Evolutionary conservation across 2,888 invertebrate genomes (phyloP).

Genomic region (Tipula confusa): DNA sequence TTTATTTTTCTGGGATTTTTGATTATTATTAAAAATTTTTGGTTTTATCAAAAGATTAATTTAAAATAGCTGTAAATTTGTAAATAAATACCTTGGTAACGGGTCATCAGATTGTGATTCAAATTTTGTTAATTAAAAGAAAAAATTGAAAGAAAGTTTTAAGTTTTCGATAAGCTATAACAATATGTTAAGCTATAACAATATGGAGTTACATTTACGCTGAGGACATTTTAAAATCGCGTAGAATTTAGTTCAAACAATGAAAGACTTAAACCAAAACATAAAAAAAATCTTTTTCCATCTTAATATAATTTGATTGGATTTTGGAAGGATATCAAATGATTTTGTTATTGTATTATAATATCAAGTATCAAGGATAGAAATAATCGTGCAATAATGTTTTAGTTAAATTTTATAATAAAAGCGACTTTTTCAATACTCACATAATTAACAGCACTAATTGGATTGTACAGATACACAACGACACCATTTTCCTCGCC

Average conservation of each 20-base stretch:
- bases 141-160: not conserved
- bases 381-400: constrained; percentile 29
- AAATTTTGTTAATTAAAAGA: not conserved
- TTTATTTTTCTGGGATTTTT: not conserved
- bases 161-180: too few species aligned
- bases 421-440: constrained; percentile 51
- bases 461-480: constrained; percentile 78
- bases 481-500: constrained; percentile 81
- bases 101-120: not conserved
- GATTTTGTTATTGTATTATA: not conserved
- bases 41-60: not conserved
- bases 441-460: constrained; percentile 84
- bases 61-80: not conserved
- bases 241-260: too few species aligned
- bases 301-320: not conserved
- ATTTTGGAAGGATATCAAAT: not conserved
- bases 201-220: too few species aligned
- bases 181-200: too few species aligned
- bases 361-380: not conserved
- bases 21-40: not conserved
- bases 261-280: too few species aligned
- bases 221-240: too few species aligned
- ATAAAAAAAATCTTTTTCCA: not conserved
- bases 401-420: not conserved
- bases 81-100: not conserved